These are phyloP conservation scores for Falcunculus frontatus DNA, from an alignment of 2,113 vertebrate genomes.

Conservation along the genomic window DNA sequence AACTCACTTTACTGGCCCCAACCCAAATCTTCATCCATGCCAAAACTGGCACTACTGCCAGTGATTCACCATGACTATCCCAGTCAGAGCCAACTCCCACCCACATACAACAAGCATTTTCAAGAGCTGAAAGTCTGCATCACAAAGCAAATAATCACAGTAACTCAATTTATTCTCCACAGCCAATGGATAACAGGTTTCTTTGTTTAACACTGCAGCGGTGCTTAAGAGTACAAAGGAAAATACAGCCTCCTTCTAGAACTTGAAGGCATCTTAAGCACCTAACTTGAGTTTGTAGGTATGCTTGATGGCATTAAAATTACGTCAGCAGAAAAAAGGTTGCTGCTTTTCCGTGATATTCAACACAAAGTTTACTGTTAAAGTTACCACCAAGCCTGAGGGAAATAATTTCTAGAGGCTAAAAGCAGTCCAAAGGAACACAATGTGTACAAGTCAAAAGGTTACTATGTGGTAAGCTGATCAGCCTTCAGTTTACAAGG, in stretches of 20 bases:
- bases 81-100: conserved; percentile 29
- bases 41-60: conserved; percentile 29
- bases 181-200: neutral
- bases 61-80: conserved; percentile 48
- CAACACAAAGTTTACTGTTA: neutral
- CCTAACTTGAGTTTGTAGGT: neutral
- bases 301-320: neutral
- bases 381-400: neutral
- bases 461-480: conserved; percentile 65
- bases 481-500: conserved; percentile 54
- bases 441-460: conserved; percentile 67
- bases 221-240: neutral
- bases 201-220: neutral
- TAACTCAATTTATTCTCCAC: neutral
- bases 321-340: neutral
- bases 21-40: conserved; percentile 11
- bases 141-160: conserved; percentile 16
- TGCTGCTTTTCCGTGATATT: neutral
- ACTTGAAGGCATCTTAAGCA: neutral
- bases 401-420: conserved; percentile 11
- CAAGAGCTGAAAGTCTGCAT: conserved; percentile 21
- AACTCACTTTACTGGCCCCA: conserved; percentile 22
- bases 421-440: conserved; percentile 55
- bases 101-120: conserved; percentile 9
- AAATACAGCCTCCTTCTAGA: neutral